phyloP scores from a whole-genome alignment of 2,797 vertebrate species.

The Eidolon dupreanum region DNA sequence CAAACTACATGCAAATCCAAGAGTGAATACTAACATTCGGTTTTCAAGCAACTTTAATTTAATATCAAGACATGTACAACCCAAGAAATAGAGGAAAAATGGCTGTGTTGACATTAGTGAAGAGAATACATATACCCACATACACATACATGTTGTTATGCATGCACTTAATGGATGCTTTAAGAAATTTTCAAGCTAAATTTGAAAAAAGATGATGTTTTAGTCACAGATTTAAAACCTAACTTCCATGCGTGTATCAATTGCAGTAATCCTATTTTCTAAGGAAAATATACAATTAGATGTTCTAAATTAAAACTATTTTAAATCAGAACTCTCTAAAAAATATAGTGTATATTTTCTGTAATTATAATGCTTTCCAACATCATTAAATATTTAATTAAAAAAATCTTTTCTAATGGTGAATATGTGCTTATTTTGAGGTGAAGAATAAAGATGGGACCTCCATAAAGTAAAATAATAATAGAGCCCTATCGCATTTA shows the following conservation, averaged over 20 bases:
- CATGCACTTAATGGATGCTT: neutral
- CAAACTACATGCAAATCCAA: neutral
- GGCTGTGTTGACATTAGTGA: neutral
- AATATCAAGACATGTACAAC: neutral
- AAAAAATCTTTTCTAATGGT: neutral
- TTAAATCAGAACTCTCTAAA: neutral
- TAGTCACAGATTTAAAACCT: neutral
- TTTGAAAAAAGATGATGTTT: neutral
- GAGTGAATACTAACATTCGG: neutral
- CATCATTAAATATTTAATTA: neutral
- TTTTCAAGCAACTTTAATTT: neutral
- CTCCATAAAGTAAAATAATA: neutral
- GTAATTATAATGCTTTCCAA: neutral
- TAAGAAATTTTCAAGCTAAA: neutral
- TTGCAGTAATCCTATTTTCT: neutral
- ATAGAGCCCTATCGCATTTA: neutral
- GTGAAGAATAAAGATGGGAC: neutral
- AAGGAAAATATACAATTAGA: neutral
- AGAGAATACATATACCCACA: neutral
- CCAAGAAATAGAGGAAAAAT: neutral
- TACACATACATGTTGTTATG: neutral
- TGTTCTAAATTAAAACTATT: neutral
- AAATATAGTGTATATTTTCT: neutral
- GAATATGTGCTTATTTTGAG: neutral
- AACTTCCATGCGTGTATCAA: neutral